Base-by-base conservation (phyloP, 2,113 vertebrate genomes). In the Pantherophis guttatus region DNA sequence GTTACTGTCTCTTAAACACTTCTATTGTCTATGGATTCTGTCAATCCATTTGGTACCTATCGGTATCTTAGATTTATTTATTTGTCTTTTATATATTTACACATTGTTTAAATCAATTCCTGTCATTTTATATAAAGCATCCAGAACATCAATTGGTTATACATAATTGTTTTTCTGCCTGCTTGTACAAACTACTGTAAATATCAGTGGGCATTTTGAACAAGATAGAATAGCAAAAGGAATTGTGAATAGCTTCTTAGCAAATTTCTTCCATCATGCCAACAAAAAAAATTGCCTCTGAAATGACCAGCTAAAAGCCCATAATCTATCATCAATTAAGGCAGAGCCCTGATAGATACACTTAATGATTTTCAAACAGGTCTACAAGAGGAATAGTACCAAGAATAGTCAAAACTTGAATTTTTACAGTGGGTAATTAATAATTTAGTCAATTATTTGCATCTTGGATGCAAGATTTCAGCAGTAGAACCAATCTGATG, bases 311-410 rank as follows among this genome's bases (percentile, higher is more conserved):
- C 50, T 92, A 88, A 57, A 92, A 94, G 26, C 55, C 89, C 53
- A 62, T 91, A 3, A 55, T 91, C 93, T 55, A 88, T 55, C 29
- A 70, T 86, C 24, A 95, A 91, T 33, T 59, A 86, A 86, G 57
- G 39, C 26, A 91, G 90, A 17, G 26, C 55, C 75, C 91, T 52
- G 0, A 8, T 8, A 94, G 54, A 93, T 93, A 59, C 87, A 86
- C 17, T 94, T 88, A 95, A 62, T 13, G 17, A 91, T 92, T 93
- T 65, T 81, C 58, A 39, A n/a, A 91, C 89, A 92, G 81, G 19
- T 87, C 58, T 39, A 21, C 44, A 92, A 92, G 90, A 26, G 50
- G 5, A 50, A 9, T 39, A 92, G 53, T 5, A 88, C 65, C 81
- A 92, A 65, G 26, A 89, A 52, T 23, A 91, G 7, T n/a, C 75